A percentile compares a stretch with the other conserved stretches of the same genome.
Conservation (phyloP, 35 echinoderm and acorn worm species). For the Apostichopus japonicus region DNA sequence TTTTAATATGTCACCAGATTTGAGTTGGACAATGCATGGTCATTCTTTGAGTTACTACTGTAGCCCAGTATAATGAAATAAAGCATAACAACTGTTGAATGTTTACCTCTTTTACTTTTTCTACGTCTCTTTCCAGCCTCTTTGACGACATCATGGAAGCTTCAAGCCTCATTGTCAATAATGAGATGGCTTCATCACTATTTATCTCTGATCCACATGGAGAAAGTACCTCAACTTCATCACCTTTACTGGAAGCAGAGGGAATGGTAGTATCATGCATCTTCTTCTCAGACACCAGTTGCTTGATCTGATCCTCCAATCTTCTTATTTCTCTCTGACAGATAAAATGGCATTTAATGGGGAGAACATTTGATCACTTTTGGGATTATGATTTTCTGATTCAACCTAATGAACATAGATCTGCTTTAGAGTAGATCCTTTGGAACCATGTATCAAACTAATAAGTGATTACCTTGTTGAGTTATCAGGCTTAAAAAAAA, state of each 20-base stretch:
- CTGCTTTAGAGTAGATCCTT: no score
- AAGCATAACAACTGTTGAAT: background rate
- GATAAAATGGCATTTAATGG: no score
- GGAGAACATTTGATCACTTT: no score
- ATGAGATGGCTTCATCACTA: conserved; percentile 27
- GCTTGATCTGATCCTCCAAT: conserved; percentile 2
- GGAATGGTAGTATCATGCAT: background rate
- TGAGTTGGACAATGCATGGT: background rate
- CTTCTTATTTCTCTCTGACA: background rate
- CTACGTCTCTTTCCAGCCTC: conserved; percentile 66
- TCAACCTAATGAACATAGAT: no score
- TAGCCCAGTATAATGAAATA: background rate
- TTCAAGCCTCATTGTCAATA: conserved; percentile 63
- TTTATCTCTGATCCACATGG: background rate
- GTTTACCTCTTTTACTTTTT: conserved; percentile 74
- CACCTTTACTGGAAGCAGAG: background rate
- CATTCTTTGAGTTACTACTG: background rate
- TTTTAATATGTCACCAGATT: no score
- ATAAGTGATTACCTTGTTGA: no score
- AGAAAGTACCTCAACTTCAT: background rate
- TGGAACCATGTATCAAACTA: no score
- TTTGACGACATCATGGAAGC: conserved; percentile 53
- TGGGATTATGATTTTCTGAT: no score
- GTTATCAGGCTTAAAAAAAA: no score
- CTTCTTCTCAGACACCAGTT: background rate